Conservation (phyloP, 2,113 vertebrate species). For the Aepyceros melampus region DNA sequence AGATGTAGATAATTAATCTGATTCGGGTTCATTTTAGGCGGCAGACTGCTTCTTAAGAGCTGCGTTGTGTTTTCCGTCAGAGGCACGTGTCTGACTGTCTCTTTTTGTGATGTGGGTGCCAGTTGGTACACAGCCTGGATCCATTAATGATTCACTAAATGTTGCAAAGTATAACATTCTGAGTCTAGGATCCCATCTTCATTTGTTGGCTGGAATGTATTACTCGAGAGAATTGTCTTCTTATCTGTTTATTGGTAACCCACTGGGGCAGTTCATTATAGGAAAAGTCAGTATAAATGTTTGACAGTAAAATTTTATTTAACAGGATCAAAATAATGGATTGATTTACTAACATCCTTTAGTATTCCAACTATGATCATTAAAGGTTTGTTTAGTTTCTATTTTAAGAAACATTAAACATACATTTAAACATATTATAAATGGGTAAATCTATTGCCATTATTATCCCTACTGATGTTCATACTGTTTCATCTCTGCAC, state of each 20-base stretch:
- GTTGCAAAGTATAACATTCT: neutral
- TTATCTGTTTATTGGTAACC: neutral
- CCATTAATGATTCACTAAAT: neutral
- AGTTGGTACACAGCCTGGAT: neutral
- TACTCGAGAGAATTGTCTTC: neutral
- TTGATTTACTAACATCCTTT: neutral
- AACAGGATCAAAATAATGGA: neutral
- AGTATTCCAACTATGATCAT: neutral
- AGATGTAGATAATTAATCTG: neutral
- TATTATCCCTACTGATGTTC: neutral
- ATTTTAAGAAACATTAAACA: neutral
- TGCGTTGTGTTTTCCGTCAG: neutral
- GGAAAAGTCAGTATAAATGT: neutral
- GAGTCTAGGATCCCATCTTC: neutral
- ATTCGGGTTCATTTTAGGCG: neutral
- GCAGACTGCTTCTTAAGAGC: neutral
- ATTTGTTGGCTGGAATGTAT: neutral
- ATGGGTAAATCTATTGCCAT: neutral
- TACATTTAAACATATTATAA: neutral
- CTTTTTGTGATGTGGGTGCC: neutral
- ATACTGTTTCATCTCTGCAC: neutral
- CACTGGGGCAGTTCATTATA: neutral
- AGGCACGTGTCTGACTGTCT: neutral
- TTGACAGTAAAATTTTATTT: neutral
- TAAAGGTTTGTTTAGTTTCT: neutral